phyloP scores from a whole-genome alignment of 2,113 vertebrate genomes.

The Archilochus colubris region DNA sequence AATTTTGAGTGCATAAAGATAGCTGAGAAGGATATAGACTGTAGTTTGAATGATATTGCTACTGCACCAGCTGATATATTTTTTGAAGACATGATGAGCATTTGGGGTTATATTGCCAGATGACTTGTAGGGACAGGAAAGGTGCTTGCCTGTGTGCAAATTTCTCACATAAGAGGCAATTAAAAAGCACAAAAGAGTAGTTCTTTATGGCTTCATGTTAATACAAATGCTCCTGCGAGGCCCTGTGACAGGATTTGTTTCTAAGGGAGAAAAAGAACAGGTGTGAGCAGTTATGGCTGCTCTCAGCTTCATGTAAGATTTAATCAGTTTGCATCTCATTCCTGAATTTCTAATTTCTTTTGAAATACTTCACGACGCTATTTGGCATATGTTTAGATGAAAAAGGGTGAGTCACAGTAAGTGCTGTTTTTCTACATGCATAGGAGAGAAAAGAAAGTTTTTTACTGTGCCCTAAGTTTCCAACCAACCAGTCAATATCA shows the following conservation, averaged over 20 bases:
- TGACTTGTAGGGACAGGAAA: neutral
- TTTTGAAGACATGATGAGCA: neutral
- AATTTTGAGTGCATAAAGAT: neutral
- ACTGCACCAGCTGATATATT: neutral
- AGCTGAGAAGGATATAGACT: neutral
- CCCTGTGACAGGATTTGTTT: neutral
- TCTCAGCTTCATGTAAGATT: neutral
- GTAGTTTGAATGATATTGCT: neutral
- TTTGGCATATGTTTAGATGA: neutral
- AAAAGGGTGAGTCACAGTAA: neutral
- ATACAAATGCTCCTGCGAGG: neutral
- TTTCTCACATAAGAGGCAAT: neutral
- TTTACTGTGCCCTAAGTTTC: neutral
- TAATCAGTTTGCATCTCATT: neutral
- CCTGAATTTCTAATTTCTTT: neutral
- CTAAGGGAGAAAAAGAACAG: neutral
- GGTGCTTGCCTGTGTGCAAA: neutral
- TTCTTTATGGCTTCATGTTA: neutral
- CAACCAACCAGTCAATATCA: too few species aligned
- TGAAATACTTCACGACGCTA: neutral
- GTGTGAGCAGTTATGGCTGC: neutral
- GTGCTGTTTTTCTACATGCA: neutral
- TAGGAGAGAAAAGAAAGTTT: neutral
- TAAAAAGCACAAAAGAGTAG: neutral
- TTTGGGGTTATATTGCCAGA: neutral